Conservation (phyloP, 2,113 vertebrate species). For the Pseudorhombus dupliciocellatus region DNA sequence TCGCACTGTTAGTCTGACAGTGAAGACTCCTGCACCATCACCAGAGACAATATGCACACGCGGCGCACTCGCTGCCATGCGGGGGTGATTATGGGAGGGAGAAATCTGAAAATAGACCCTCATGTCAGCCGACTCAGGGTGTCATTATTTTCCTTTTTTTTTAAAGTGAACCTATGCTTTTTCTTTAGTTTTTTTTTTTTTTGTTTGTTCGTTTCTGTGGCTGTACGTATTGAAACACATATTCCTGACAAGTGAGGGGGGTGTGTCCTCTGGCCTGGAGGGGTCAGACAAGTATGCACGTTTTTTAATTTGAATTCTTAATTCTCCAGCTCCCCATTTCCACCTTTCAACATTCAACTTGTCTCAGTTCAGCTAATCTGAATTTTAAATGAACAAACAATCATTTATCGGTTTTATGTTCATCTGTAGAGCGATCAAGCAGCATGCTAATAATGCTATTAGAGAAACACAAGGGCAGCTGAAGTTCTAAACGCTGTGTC, state of each 20-base stretch:
- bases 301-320: no score
- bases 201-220: neutral
- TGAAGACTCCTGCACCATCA: neutral
- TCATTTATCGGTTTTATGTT: neutral
- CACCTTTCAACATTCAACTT: neutral
- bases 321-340: neutral
- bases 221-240: neutral
- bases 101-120: neutral
- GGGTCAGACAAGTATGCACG: no score
- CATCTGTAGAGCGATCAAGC: conserved; percentile 2
- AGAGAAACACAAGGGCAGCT: conserved; percentile 6
- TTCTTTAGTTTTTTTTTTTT: neutral
- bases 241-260: neutral
- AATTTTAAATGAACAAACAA: conserved; percentile 15
- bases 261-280: no score
- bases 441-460: conserved; percentile 8
- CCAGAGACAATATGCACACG: neutral
- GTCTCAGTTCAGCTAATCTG: conserved; percentile 3
- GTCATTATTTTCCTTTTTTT: neutral
- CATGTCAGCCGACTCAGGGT: neutral
- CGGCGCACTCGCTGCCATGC: neutral
- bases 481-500: neutral
- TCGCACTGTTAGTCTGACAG: neutral
- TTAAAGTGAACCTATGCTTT: neutral
- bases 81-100: no score